Conservation (phyloP, 2,888 invertebrate species). For the Timandra comae region DNA sequence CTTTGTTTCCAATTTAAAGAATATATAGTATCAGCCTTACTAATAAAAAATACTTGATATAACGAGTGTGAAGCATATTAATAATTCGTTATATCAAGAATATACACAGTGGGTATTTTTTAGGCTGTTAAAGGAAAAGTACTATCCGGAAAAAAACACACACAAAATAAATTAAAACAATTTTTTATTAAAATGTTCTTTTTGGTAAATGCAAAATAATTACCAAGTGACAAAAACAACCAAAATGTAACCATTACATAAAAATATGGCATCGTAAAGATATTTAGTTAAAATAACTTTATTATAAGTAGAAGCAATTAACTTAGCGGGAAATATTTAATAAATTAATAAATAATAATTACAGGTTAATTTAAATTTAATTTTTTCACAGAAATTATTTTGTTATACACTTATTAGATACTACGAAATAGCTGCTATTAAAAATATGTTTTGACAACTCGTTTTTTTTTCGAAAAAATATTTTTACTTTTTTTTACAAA, state of each 20-base stretch:
- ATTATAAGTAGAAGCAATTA: conserved; percentile 59
- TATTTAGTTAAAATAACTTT: conserved; percentile 45
- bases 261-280: conserved; percentile 52
- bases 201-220: conserved; percentile 71
- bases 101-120: too few relatives aligned
- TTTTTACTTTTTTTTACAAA: too few relatives aligned
- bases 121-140: too few relatives aligned
- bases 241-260: conserved; percentile 49
- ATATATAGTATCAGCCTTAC: too few relatives aligned
- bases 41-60: too few relatives aligned
- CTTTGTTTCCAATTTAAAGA: too few relatives aligned
- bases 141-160: too few relatives aligned
- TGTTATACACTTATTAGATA: not conserved
- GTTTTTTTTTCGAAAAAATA: too few relatives aligned
- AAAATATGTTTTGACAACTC: too few relatives aligned
- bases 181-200: conserved; percentile 55
- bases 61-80: too few relatives aligned
- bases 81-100: too few relatives aligned
- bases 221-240: conserved; percentile 59
- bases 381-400: conserved; percentile 47
- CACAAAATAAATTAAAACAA: conserved; percentile 40
- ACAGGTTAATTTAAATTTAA: conserved; percentile 52
- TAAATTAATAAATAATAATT: conserved; percentile 41
- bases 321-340: conserved; percentile 41
- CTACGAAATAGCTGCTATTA: too few relatives aligned